Conservation (phyloP, 2,888 invertebrate genomes). For the Petrolisthes manimaculis region DNA sequence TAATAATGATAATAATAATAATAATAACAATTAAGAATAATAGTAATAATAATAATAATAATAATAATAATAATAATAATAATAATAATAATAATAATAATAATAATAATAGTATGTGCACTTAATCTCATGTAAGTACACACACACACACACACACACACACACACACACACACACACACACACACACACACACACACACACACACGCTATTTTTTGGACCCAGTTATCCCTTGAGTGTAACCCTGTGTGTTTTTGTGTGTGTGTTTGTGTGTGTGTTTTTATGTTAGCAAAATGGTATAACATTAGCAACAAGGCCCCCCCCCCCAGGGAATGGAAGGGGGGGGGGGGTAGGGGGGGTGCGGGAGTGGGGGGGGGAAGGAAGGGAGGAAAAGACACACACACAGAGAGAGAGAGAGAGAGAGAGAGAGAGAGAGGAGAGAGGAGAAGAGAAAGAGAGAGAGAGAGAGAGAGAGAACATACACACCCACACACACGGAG, state of each 20-base stretch:
- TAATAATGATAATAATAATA: not conserved
- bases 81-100: not conserved
- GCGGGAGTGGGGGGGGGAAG: not conserved
- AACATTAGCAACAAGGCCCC: too few species aligned
- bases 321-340: too few species aligned
- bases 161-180: not conserved
- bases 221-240: too few species aligned
- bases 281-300: too few species aligned
- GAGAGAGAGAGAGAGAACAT: too few species aligned
- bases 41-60: not conserved
- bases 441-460: not conserved
- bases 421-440: not conserved
- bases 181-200: not conserved
- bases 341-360: too few species aligned
- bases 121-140: not conserved
- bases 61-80: not conserved
- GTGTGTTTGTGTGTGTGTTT: too few species aligned
- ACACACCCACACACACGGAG: too few species aligned
- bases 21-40: not conserved
- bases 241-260: too few species aligned
- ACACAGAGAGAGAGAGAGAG: not conserved
- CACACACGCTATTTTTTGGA: not conserved
- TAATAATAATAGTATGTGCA: not conserved
- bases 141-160: not conserved
- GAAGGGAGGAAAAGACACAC: not conserved